These are phyloP conservation scores for Cyprinella venusta DNA, from an alignment of 2,797 vertebrate genomes.

Conservation along the genomic window DNA sequence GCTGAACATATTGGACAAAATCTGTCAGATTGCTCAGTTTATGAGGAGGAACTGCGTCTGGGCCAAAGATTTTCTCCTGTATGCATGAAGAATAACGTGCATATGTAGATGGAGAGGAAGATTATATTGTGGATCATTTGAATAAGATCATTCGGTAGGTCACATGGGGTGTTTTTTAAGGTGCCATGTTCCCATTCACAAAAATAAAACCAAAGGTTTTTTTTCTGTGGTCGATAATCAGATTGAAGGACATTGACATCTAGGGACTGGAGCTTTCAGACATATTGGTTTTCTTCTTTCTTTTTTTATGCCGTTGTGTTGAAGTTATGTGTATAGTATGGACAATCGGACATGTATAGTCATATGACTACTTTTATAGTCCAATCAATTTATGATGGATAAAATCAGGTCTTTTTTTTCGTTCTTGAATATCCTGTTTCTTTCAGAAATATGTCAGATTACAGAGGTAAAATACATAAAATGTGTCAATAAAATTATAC, in stretches of 20 bases:
- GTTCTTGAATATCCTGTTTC: neutral
- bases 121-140: neutral
- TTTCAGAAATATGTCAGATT: neutral
- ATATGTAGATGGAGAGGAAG: no score
- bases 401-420: neutral
- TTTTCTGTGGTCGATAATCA: neutral
- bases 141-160: neutral
- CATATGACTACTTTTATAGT: neutral
- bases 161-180: neutral
- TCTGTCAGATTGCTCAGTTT: slow-evolving; percentile 31
- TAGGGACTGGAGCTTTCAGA: neutral
- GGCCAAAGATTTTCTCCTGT: slow-evolving; percentile 16
- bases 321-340: neutral
- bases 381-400: neutral
- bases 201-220: slow-evolving; percentile 4
- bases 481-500: neutral
- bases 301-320: neutral
- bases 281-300: neutral
- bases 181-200: slow-evolving; percentile 9
- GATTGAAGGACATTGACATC: neutral
- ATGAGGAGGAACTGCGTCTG: slow-evolving; percentile 9
- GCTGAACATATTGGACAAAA: slow-evolving; percentile 34
- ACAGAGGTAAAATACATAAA: neutral
- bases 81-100: neutral
- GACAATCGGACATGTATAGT: no score